Evolutionary conservation across 2,797 vertebrate species (phyloP), one percentile per base, ranked within the genome.

Genomic region (Novumbra hubbsi): DNA sequence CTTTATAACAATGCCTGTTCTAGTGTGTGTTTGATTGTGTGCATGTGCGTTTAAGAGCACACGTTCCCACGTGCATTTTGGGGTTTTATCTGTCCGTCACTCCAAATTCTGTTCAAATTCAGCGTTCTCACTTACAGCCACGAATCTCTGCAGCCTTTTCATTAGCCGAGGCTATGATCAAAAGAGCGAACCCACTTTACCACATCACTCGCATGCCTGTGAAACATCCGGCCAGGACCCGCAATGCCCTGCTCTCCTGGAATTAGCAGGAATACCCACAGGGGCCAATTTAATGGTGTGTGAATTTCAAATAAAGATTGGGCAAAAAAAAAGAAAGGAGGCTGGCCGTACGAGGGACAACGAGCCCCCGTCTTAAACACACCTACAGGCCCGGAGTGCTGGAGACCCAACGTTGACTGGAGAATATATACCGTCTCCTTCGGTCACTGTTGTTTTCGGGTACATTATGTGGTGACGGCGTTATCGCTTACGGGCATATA

Each of bases 261-360:
- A 89, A 92, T 90, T 88, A 91, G 84, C 79, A 78, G 60, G 79
- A 91, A 91, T 87, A 77, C 92, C 92, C 91, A 84, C 68, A 90
- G 92, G 92, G 90, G 89, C 90, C 91, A 94, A 93, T 93, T 94
- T 93, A 92, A 90, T 78, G 86, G 81, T 75, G 87, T 88, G 84
- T 84, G 85, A 90, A 91, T 89, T 92, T 85, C 86, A 89, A 88
- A 91, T 83, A 87, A 92, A 91, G 86, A 84, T 90, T 87, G 84
- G 77, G 75, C 70, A 77, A 74, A 85, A 64, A 24, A 21, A 81
- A 80, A 70, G 32, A 73, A 81, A 80, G 71, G 32, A 73, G 74
- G 62, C 52, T 52, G 34, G 73, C 72, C 83, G n/a, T 70, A 75
- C 66, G 68, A 14, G 70, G 73, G 45, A 72, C 78, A 79, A 80